Evolutionary conservation across 2,888 invertebrate genomes (phyloP).

Genomic region (Vanessa cardui): DNA sequence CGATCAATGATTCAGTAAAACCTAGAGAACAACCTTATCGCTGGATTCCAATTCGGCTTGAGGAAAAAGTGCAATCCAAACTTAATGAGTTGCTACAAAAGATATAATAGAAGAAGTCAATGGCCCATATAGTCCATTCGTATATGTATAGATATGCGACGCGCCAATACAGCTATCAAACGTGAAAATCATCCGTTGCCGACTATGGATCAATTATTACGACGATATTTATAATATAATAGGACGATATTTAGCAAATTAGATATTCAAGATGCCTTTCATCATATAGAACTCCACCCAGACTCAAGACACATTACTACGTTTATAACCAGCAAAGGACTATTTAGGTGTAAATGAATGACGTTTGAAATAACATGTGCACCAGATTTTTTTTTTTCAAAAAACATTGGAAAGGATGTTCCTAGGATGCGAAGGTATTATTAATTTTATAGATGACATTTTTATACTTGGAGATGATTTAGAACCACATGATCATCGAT

Average conservation of each 20-base stretch:
- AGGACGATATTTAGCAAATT: not conserved
- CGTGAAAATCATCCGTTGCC: not conserved
- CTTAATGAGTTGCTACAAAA: constrained; percentile 24
- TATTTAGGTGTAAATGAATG: not conserved
- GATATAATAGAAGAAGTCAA: constrained; percentile 41
- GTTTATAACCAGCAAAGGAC: not conserved
- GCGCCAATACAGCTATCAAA: not conserved
- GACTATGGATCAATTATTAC: not conserved
- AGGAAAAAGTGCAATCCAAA: too few relatives aligned
- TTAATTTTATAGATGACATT: not conserved
- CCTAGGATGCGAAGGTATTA: not conserved
- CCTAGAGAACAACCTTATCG: constrained; percentile 39
- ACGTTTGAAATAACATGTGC: not conserved
- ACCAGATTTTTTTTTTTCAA: not conserved
- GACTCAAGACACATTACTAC: not conserved
- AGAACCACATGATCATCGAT: not conserved
- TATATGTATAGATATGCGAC: too few relatives aligned
- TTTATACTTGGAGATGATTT: not conserved
- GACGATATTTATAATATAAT: not conserved
- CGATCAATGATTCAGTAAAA: constrained; percentile 34
- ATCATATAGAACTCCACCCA: not conserved
- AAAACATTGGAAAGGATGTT: not conserved
- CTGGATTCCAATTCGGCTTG: not conserved
- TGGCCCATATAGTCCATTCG: constrained; percentile 23
- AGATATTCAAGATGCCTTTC: not conserved